phyloP scores from a whole-genome alignment of 2,113 vertebrate species.

The Charadrius vociferus region DNA sequence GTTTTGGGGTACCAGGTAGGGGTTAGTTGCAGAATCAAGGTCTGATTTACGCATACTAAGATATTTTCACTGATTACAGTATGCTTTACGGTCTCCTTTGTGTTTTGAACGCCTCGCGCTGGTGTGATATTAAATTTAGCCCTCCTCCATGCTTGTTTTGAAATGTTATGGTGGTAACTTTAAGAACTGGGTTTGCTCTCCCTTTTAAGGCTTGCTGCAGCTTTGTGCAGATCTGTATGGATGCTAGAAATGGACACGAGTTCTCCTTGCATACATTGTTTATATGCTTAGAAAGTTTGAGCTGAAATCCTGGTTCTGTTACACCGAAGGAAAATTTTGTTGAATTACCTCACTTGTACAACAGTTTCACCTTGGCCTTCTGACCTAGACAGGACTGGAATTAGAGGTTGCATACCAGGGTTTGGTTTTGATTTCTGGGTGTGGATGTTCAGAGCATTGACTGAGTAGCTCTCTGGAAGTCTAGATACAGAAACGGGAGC shows the following conservation, averaged over 20 bases:
- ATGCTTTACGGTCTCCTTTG: not conserved
- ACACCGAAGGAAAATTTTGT: not conserved
- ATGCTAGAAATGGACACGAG: fast-evolving
- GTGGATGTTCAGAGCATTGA: not conserved
- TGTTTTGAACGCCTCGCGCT: not conserved
- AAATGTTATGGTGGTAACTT: not conserved
- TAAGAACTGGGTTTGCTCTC: not conserved
- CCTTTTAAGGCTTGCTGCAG: not conserved
- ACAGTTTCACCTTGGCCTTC: not conserved
- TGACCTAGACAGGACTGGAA: not conserved
- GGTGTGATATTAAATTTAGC: not conserved
- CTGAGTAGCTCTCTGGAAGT: not conserved
- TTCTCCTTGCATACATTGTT: not conserved
- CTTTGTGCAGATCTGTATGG: not conserved
- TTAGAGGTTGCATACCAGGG: not conserved
- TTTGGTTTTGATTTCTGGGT: not conserved
- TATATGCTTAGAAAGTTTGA: not conserved
- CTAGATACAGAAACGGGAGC: not conserved
- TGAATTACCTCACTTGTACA: not conserved
- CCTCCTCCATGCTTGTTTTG: not conserved
- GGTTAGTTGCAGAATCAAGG: not conserved
- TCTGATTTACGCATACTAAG: not conserved
- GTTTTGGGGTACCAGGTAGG: not conserved
- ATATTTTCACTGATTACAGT: not conserved
- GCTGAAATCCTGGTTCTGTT: not conserved